phyloP scores from a whole-genome alignment of 2,797 vertebrate genomes.

The Sarcoramphus papa region DNA sequence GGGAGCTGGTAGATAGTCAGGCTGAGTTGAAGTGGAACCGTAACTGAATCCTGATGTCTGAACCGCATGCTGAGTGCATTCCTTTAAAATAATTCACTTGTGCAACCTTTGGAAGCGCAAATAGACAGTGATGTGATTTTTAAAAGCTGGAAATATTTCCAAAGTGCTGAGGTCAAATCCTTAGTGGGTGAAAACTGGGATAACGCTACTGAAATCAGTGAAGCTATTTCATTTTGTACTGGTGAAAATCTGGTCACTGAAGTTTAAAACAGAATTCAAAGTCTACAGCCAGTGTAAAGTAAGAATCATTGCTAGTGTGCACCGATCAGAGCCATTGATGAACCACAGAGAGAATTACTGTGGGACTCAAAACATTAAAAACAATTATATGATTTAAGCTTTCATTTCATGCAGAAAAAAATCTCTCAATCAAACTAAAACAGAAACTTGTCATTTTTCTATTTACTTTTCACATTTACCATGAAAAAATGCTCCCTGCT shows the following conservation, averaged over 20 bases:
- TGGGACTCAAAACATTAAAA: neutral
- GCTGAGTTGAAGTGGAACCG: neutral
- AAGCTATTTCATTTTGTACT: neutral
- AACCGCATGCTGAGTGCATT: accelerated
- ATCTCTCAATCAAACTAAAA: neutral
- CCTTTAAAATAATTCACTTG: neutral
- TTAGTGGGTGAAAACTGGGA: neutral
- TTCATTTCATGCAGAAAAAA: neutral
- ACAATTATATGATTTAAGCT: neutral
- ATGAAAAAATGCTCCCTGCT: constrained; percentile 8
- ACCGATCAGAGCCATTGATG: neutral
- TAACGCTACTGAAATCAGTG: neutral
- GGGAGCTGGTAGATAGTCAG: neutral
- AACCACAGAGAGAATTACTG: neutral
- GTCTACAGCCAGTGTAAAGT: neutral
- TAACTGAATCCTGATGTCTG: neutral
- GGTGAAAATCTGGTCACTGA: neutral
- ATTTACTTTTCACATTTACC: constrained; percentile 2
- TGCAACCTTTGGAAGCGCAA: neutral
- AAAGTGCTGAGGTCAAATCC: neutral
- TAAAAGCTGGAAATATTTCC: neutral
- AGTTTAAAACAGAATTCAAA: neutral
- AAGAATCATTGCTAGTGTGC: neutral
- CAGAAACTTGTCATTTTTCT: neutral
- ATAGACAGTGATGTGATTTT: neutral